phyloP scores from a whole-genome alignment of 2,888 invertebrate genomes.

The Tetragnatha montana region DNA sequence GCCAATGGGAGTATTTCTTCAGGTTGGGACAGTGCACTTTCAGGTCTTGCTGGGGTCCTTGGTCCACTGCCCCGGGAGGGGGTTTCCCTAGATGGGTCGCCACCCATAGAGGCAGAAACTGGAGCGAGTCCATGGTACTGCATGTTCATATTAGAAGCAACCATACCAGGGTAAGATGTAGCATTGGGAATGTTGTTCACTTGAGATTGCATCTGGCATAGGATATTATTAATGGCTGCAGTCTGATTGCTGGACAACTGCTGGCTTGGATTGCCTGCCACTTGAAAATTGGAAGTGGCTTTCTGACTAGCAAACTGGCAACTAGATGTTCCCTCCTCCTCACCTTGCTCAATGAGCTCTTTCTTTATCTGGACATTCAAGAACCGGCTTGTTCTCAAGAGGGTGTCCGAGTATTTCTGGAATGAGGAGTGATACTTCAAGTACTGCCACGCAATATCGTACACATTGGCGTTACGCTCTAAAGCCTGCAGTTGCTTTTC shows the following conservation, averaged over 20 bases:
- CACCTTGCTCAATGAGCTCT: conserved; percentile 38
- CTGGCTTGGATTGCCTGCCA: background rate
- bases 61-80: conserved; percentile 64
- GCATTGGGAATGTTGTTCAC: conserved; percentile 36
- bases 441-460: conserved; percentile 4
- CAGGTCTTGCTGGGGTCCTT: conserved; percentile 55
- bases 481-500: background rate
- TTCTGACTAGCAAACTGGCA: background rate
- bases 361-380: conserved; percentile 49
- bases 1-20: conserved; percentile 38
- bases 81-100: conserved; percentile 57
- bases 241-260: background rate
- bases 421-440: conserved; percentile 35
- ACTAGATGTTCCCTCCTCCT: background rate
- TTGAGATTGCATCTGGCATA: conserved; percentile 40
- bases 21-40: conserved; percentile 58
- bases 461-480: background rate
- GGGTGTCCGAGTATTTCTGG: conserved; percentile 29
- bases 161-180: background rate
- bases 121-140: background rate
- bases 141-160: background rate
- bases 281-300: background rate
- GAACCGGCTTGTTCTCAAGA: background rate
- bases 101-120: conserved; percentile 29
- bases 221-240: background rate